Percentiles rank a stretch among this genome's conserved stretches.
Conservation (phyloP, 1,140 invertebrate species). For the Rhynchophorus ferrugineus region DNA sequence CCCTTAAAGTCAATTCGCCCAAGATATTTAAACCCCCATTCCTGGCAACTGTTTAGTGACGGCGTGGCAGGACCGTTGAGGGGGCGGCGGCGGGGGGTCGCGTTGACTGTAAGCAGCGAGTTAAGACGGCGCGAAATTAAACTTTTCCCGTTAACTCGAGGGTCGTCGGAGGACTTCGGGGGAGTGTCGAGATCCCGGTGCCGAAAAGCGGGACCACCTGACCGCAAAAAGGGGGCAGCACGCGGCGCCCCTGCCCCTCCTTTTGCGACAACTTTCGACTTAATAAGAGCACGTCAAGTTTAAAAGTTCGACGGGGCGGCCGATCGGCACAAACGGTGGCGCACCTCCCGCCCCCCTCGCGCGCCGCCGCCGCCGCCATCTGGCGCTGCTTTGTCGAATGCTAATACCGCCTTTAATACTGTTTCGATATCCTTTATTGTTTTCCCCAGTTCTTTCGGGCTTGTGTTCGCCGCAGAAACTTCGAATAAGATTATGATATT, state of each 20-base stretch:
- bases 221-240: not conserved
- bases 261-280: not conserved
- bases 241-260: not conserved
- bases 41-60: not conserved
- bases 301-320: conserved; percentile 7
- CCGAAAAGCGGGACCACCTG: not conserved
- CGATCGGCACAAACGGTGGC: too few species aligned
- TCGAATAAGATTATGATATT: too few species aligned
- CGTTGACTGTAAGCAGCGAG: too few species aligned
- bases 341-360: not conserved
- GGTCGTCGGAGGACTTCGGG: not conserved
- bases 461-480: too few species aligned
- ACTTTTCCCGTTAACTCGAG: not conserved
- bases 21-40: not conserved
- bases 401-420: conserved; percentile 21
- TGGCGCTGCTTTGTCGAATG: conserved; percentile 3
- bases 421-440: too few species aligned
- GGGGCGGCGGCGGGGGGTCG: too few species aligned
- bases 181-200: not conserved
- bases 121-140: not conserved
- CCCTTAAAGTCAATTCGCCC: not conserved
- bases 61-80: not conserved
- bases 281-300: conserved; percentile 11
- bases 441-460: too few species aligned
- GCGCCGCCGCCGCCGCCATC: not conserved